Conservation (phyloP, 2,797 vertebrate genomes). For the Triplophysa bombifrons region DNA sequence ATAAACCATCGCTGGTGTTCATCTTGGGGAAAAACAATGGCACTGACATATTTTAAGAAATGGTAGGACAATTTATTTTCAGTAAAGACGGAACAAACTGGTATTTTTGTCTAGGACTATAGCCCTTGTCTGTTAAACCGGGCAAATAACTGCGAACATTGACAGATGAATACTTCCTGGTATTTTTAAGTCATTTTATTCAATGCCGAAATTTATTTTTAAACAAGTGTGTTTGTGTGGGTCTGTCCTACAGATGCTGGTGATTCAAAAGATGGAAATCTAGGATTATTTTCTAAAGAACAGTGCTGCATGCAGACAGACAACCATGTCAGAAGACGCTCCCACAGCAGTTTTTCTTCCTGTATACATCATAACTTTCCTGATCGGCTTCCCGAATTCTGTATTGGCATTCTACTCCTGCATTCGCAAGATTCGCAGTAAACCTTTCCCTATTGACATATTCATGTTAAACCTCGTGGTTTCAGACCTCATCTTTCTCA, state of each 20-base stretch:
- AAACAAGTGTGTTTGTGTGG: background rate
- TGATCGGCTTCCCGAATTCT: conserved; percentile 73
- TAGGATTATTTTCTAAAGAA: background rate
- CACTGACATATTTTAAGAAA: too few relatives aligned
- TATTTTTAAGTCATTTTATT: too few relatives aligned
- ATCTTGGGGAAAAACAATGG: too few relatives aligned
- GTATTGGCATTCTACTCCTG: conserved; percentile 68
- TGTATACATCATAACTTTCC: conserved; percentile 68
- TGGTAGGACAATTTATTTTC: too few relatives aligned
- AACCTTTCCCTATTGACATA: conserved; percentile 66
- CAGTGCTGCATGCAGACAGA: background rate
- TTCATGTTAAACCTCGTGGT: conserved; percentile 71
- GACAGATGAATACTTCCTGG: too few relatives aligned
- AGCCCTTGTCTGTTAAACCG: too few relatives aligned
- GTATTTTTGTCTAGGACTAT: too few relatives aligned
- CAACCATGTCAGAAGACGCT: conserved; percentile 2
- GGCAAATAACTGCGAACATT: too few relatives aligned
- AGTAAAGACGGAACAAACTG: too few relatives aligned
- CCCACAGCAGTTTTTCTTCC: conserved; percentile 57
- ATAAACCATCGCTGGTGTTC: too few relatives aligned
- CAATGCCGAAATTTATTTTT: background rate
- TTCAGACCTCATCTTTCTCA: conserved; percentile 71
- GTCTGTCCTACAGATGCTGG: background rate
- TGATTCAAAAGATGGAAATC: background rate
- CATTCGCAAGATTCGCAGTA: conserved; percentile 64